A percentile compares a stretch with the other conserved stretches of the same genome.
These are phyloP conservation scores for rat (Rattus norvegicus) DNA, from an alignment of 2,113 vertebrate species.

Conservation along the genomic window DNA sequence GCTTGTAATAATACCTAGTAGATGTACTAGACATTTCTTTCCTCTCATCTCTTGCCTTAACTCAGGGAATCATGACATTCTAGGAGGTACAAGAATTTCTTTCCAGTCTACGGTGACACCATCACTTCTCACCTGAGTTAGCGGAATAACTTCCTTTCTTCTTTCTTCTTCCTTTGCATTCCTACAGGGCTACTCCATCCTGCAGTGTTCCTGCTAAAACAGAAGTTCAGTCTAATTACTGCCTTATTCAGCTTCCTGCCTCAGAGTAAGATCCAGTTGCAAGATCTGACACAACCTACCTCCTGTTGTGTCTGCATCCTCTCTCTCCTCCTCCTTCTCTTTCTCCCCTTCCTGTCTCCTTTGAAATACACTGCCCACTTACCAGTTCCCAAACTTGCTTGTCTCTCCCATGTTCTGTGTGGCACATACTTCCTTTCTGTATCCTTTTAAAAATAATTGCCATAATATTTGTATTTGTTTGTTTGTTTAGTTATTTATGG, in stretches of 20 bases:
- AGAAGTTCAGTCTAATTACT: neutral
- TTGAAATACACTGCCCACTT: neutral
- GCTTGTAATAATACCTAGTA: neutral
- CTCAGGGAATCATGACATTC: neutral
- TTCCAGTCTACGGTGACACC: neutral
- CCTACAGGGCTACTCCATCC: too few species aligned
- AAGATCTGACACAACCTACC: neutral
- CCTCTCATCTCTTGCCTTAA: neutral
- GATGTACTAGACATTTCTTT: neutral
- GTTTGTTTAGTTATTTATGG: neutral
- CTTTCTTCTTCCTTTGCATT: neutral
- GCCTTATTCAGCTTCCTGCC: neutral
- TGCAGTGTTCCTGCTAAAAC: neutral
- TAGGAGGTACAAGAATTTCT: neutral
- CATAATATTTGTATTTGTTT: neutral
- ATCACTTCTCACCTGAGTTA: neutral
- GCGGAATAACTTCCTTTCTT: neutral
- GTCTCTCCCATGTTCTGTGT: neutral
- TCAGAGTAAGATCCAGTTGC: neutral
- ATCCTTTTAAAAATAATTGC: neutral
- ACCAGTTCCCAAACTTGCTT: neutral
- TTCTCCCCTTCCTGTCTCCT: neutral
- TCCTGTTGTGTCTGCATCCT: neutral
- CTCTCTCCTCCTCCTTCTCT: neutral
- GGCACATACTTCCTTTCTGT: neutral